phyloP scores from a whole-genome alignment of 2,888 invertebrate genomes.

The Drosophila glabriapex region DNA sequence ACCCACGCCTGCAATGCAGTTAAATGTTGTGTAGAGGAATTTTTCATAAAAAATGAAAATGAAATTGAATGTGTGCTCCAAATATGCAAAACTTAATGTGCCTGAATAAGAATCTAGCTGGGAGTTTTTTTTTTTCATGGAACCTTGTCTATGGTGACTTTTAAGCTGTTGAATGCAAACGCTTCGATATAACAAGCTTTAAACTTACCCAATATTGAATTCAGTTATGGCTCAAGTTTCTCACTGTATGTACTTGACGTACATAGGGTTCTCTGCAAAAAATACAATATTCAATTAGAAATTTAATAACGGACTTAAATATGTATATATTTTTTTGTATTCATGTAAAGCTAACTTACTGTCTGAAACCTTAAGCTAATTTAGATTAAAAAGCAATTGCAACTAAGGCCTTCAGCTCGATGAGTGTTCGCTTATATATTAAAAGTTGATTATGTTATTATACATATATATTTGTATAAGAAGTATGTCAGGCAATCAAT shows the following conservation, averaged over 20 bases:
- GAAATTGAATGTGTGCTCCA: conserved; percentile 18
- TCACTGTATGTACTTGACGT: conserved; percentile 43
- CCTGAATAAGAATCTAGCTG: conserved; percentile 13
- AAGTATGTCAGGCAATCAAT: conserved; percentile 25
- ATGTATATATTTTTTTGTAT: neutral
- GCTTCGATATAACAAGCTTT: neutral
- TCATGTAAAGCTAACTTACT: neutral
- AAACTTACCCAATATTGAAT: conserved; percentile 48
- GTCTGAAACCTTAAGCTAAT: neutral
- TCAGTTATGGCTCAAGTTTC: conserved; percentile 39
- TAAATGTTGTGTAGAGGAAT: conserved; percentile 53
- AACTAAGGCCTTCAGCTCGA: neutral
- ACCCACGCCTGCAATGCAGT: conserved; percentile 39
- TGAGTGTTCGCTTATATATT: neutral
- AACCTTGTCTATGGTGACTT: neutral
- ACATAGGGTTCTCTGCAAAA: conserved; percentile 56
- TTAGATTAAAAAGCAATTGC: neutral
- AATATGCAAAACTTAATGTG: conserved; percentile 28
- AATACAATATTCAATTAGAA: conserved; percentile 11
- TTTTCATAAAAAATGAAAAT: conserved; percentile 44
- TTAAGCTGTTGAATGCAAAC: neutral
- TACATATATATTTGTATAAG: neutral
- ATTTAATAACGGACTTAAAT: neutral
- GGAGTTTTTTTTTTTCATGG: neutral
- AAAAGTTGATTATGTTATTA: neutral